Evolutionary conservation across 2,113 vertebrate species (phyloP).

Genomic region (Triplophysa dalaica): DNA sequence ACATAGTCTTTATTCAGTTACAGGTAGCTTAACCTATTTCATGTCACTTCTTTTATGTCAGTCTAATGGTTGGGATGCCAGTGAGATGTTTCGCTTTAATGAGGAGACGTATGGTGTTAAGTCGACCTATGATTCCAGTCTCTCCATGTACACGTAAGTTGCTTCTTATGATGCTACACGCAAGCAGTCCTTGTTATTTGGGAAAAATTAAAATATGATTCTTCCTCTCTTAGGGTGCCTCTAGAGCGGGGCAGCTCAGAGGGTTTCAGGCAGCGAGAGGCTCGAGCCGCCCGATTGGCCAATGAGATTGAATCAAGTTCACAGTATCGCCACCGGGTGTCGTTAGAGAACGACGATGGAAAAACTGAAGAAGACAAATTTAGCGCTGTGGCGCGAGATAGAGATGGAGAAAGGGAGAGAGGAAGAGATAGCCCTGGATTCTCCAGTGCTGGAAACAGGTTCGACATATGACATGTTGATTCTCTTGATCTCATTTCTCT

Average conservation of each 20-base stretch:
- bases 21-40: background rate
- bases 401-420: slow-evolving; percentile 66
- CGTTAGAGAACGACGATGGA: slow-evolving; percentile 87
- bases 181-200: no score
- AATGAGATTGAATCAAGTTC: slow-evolving; percentile 88
- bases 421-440: slow-evolving; percentile 72
- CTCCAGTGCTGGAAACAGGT: slow-evolving; percentile 68
- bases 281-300: slow-evolving; percentile 83
- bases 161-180: background rate
- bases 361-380: slow-evolving; percentile 87
- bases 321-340: slow-evolving; percentile 82
- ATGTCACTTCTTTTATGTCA: slow-evolving; percentile 52
- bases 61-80: slow-evolving; percentile 93
- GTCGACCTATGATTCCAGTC: slow-evolving; percentile 89
- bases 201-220: background rate
- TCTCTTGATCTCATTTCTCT: background rate
- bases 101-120: slow-evolving; percentile 90
- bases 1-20: background rate
- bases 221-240: slow-evolving; percentile 73
- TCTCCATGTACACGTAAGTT: slow-evolving; percentile 89
- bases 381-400: slow-evolving; percentile 80
- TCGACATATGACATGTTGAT: background rate
- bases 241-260: slow-evolving; percentile 86
- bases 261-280: slow-evolving; percentile 82
- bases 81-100: slow-evolving; percentile 92